Conservation (phyloP, 2,797 vertebrate species). For the Crax fasciolata region DNA sequence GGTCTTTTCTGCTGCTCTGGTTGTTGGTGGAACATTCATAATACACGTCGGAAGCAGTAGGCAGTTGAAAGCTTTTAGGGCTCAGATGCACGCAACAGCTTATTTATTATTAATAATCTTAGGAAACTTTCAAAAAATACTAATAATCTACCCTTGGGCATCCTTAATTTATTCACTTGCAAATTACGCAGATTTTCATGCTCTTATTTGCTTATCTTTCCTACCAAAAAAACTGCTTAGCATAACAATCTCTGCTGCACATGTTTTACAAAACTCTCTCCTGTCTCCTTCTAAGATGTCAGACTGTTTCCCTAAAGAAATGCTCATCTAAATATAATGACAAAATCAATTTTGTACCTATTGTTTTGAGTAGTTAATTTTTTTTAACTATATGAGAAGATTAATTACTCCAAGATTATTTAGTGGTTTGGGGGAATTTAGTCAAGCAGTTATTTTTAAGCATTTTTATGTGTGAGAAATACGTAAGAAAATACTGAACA, state of each 20-base stretch:
- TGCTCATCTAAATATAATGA: background rate
- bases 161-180: constrained; percentile 41
- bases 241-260: constrained; percentile 13
- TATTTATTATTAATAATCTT: constrained; percentile 58
- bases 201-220: constrained; percentile 7
- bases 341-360: background rate
- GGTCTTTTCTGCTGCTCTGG: background rate
- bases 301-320: background rate
- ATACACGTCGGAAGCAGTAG: background rate
- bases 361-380: background rate
- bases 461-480: background rate
- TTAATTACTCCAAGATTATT: background rate
- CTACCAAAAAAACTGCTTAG: constrained; percentile 26
- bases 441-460: background rate
- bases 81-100: constrained; percentile 19
- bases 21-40: background rate
- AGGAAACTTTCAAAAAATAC: constrained; percentile 35
- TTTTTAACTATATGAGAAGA: background rate
- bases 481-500: background rate
- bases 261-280: background rate
- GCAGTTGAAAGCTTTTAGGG: constrained; percentile 30
- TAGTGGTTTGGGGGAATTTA: background rate
- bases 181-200: constrained; percentile 47
- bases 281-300: background rate
- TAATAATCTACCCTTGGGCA: constrained; percentile 47